Evolutionary conservation across 2,797 vertebrate genomes (phyloP), one percentile per base, ranked within the genome.

Genomic region (Tokudaia muenninki): DNA sequence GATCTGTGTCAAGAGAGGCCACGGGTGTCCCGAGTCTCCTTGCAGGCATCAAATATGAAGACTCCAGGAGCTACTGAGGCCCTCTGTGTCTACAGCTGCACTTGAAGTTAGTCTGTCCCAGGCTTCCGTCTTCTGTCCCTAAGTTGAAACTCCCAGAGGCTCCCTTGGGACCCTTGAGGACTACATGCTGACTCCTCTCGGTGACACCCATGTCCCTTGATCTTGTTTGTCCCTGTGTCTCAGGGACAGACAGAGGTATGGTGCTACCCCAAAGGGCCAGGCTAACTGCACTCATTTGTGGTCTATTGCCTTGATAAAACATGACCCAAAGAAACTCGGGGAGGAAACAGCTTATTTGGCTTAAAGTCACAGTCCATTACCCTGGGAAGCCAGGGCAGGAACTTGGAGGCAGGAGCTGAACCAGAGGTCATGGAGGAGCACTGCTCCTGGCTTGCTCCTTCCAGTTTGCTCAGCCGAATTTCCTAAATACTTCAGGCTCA

Each of bases 1-100:
- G 41, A 19, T 37, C 22, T 2, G 47, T 19, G 12, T 21, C 37
- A 0, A 34, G 17, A 77, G 57, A 61, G 0, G 3, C 34, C 89
- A 47, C 16, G 13, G 50, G n/a, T 37, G 34, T 47, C 14, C 37
- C 1, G 10, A 37, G 12, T 72, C 22, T n/a, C 7, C 3, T 75
- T 61, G 44, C 9, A 12, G 72, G 21, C 26, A n/a, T 6, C 9
- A 6, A 10, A 26, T 31, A n/a, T 61, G 24, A 7, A 0, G 34
- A 2, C 22, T 16, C 21, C 3, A 24, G 44, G 83, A 52, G 83
- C 11, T 37, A 6, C 67, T 87, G 44, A 44, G 63, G 0, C 11
- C 16, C 29, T 22, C 29, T 67, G 37, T 31, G 41, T 22, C 61
- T 44, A 65, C 6, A 34, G 61, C 61, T 50, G 41, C 7, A 44